phyloP scores from a whole-genome alignment of 2,113 vertebrate genomes.

The Noctilio leporinus region DNA sequence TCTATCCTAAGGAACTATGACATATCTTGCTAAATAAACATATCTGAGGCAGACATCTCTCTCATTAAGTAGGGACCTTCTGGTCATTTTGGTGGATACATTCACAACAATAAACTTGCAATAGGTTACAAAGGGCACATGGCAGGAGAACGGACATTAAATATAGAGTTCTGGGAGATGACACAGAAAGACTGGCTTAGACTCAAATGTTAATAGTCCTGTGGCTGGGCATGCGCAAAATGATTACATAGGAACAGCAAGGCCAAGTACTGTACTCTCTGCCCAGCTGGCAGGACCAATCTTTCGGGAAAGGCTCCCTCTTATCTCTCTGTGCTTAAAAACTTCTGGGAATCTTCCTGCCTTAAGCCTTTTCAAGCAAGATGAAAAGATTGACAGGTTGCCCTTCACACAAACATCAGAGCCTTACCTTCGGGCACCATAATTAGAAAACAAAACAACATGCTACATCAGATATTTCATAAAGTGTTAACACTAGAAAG shows the following conservation, averaged over 20 bases:
- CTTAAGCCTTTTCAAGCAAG: conserved; percentile 6
- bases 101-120: not conserved
- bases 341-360: conserved; percentile 50
- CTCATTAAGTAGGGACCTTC: not conserved
- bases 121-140: not conserved
- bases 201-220: conserved; percentile 54
- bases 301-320: conserved; percentile 37
- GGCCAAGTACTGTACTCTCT: conserved; percentile 11
- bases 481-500: not conserved
- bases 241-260: not conserved
- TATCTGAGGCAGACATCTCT: not conserved
- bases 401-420: not conserved
- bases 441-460: conserved; percentile 21
- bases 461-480: not conserved
- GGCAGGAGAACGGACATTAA: not conserved
- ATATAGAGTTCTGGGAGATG: not conserved
- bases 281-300: conserved; percentile 12
- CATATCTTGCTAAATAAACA: not conserved
- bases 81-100: not conserved
- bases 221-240: not conserved
- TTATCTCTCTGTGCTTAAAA: conserved; percentile 24
- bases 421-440: not conserved
- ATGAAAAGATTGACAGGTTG: not conserved
- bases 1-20: not conserved
- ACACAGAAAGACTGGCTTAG: conserved; percentile 53